A percentile compares a stretch with the other conserved stretches of the same genome.
Evolutionary conservation across 2,888 invertebrate genomes (phyloP).

Genomic region (Gymnosoma rotundatum): DNA sequence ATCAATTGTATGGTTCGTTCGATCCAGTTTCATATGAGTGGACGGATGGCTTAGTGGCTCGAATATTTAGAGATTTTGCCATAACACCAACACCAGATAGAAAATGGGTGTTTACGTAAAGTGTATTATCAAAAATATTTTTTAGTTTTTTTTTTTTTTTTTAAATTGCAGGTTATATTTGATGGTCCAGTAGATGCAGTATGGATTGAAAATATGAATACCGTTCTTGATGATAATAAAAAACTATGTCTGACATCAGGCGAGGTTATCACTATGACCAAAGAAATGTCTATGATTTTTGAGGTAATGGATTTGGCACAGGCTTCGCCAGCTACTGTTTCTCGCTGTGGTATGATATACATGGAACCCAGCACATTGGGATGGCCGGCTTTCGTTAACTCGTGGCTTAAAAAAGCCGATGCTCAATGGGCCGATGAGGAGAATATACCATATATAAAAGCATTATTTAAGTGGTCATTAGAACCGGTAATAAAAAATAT

Average conservation of each 20-base stretch:
- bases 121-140: background rate
- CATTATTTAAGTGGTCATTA: conserved; percentile 89
- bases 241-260: conserved; percentile 94
- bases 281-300: conserved; percentile 93
- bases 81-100: conserved; percentile 88
- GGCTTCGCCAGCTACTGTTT: conserved; percentile 95
- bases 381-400: conserved; percentile 90
- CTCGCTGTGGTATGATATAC: conserved; percentile 95
- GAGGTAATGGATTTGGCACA: conserved; percentile 94
- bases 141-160: background rate
- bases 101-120: conserved; percentile 88
- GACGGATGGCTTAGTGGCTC: conserved; percentile 93
- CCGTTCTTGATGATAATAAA: conserved; percentile 94
- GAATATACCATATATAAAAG: conserved; percentile 84
- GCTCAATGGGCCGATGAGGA: conserved; percentile 85
- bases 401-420: conserved; percentile 89
- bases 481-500: conserved; percentile 84
- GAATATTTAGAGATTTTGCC: conserved; percentile 90
- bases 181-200: conserved; percentile 96
- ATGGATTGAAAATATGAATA: conserved; percentile 97
- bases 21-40: conserved; percentile 96
- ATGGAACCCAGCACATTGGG: conserved; percentile 93
- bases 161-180: conserved; percentile 84
- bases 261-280: conserved; percentile 92
- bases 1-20: conserved; percentile 95